Evolutionary conservation across 2,797 vertebrate genomes (phyloP).

Genomic region (Alosa sapidissima): DNA sequence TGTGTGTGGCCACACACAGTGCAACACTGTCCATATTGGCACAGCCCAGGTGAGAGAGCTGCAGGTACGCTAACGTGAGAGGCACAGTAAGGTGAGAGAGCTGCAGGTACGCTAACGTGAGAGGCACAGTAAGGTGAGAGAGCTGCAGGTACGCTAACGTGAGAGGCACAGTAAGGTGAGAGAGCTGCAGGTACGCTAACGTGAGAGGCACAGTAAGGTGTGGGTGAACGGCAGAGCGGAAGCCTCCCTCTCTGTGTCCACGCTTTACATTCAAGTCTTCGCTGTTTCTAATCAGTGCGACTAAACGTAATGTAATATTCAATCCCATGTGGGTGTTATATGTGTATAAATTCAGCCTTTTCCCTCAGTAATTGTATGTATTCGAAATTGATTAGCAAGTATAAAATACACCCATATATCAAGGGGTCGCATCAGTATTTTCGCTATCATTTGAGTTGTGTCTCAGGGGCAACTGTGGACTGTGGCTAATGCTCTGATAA

Average conservation of each 20-base stretch:
- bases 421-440: background rate
- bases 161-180: background rate
- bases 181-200: background rate
- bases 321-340: background rate
- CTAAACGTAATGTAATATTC: slow-evolving; percentile 13
- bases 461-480: background rate
- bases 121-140: background rate
- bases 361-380: slow-evolving; percentile 7
- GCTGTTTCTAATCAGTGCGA: background rate
- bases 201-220: background rate
- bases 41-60: background rate
- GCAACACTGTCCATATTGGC: background rate
- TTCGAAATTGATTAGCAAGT: slow-evolving; percentile 17
- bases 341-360: slow-evolving; percentile 4
- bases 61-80: background rate
- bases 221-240: background rate
- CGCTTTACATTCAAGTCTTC: background rate
- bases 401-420: slow-evolving; percentile 13
- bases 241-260: background rate
- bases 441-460: background rate
- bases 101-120: too few species aligned
- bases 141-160: too few species aligned
- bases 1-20: background rate
- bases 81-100: background rate
- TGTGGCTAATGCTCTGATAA: background rate